Evolutionary conservation across 2,888 invertebrate species (phyloP).

Genomic region (Sphinx pinastri): DNA sequence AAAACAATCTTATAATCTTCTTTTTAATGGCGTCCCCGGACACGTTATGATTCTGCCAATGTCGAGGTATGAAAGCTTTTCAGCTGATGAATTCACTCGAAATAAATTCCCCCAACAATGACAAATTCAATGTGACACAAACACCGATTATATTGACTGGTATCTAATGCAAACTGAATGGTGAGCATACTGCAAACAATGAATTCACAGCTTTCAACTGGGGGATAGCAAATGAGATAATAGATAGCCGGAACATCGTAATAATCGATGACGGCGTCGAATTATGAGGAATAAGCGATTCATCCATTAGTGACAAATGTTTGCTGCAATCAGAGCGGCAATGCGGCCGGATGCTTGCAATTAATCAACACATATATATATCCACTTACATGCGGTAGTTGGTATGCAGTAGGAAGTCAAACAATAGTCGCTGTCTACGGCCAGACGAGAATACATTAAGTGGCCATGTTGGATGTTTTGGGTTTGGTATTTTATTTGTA

Average conservation of each 20-base stretch:
- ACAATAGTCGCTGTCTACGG: constrained; percentile 14
- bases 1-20: no score
- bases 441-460: constrained; percentile 12
- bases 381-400: constrained; percentile 3
- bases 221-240: constrained; percentile 38
- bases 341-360: constrained; percentile 50
- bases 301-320: constrained; percentile 73
- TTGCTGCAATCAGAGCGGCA: constrained; percentile 64
- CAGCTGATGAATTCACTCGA: neutral
- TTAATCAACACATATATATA: constrained; percentile 54
- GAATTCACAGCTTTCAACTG: constrained; percentile 13
- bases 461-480: constrained; percentile 12
- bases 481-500: neutral
- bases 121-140: neutral
- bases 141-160: constrained; percentile 10
- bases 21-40: no score
- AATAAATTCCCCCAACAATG: neutral
- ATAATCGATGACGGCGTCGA: constrained; percentile 43
- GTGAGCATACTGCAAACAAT: constrained; percentile 18
- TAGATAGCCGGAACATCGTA: constrained; percentile 40
- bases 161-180: constrained; percentile 18
- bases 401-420: constrained; percentile 9
- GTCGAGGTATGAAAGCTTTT: no score
- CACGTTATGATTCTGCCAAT: no score
- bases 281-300: constrained; percentile 54